These are phyloP conservation scores for Nesoenas mayeri DNA, from an alignment of 2,113 vertebrate genomes.

Conservation along the genomic window DNA sequence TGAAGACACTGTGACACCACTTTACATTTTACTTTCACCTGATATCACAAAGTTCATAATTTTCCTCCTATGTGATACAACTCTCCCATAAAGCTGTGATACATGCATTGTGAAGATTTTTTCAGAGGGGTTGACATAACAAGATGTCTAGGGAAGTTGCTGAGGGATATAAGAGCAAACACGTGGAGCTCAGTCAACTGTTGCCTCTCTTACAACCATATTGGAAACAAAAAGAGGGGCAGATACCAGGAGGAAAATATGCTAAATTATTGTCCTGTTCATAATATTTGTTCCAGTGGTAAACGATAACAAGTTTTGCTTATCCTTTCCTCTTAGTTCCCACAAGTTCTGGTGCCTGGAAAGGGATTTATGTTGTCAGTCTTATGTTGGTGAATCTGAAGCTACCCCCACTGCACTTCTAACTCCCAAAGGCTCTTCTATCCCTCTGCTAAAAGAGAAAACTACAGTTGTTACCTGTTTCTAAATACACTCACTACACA, in stretches of 20 bases:
- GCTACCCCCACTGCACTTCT: background rate
- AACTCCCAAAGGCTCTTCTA: background rate
- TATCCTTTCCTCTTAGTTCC: background rate
- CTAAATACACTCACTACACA: too few relatives aligned
- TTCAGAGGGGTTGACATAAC: background rate
- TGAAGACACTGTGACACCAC: too few relatives aligned
- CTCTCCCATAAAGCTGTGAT: background rate
- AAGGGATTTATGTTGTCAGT: background rate
- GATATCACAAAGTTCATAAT: background rate
- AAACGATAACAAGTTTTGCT: background rate
- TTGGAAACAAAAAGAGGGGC: background rate
- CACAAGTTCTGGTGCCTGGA: rapidly evolving
- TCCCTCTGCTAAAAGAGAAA: background rate
- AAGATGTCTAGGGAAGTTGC: too few relatives aligned
- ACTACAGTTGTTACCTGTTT: background rate
- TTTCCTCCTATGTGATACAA: rapidly evolving
- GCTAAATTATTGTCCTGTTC: background rate
- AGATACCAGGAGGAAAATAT: background rate
- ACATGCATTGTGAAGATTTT: background rate
- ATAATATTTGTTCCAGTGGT: background rate
- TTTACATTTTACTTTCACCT: background rate
- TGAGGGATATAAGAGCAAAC: background rate
- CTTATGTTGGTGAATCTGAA: background rate
- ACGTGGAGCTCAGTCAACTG: background rate
- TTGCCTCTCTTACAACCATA: background rate